A percentile compares a stretch with the other conserved stretches of the same genome.
These are phyloP conservation scores for Puffinus mauretanicus DNA, from an alignment of 2,113 vertebrate species.

Conservation along the genomic window DNA sequence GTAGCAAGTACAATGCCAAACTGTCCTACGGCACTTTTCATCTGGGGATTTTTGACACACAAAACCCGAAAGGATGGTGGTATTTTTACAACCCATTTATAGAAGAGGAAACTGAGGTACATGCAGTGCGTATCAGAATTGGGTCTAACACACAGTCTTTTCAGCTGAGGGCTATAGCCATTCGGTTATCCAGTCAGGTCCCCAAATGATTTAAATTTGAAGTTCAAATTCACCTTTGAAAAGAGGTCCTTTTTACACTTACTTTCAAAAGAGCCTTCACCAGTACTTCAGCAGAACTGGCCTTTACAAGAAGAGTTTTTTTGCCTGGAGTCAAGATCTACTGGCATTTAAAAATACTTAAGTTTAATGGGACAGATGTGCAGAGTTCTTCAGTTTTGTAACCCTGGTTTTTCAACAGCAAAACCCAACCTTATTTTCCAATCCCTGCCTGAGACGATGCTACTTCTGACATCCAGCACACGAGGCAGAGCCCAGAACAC, in stretches of 20 bases:
- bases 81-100: background rate
- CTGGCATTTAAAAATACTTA: background rate
- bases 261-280: background rate
- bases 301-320: background rate
- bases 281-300: background rate
- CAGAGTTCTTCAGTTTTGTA: background rate
- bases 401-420: background rate
- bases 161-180: background rate
- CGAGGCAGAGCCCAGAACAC: fast-evolving
- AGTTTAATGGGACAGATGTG: background rate
- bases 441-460: background rate
- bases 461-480: background rate
- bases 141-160: background rate
- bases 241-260: background rate
- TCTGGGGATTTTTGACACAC: background rate
- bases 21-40: background rate
- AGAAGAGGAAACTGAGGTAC: background rate
- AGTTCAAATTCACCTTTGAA: background rate
- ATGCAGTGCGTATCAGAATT: fast-evolving
- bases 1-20: background rate
- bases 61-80: background rate
- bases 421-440: background rate
- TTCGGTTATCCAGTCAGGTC: background rate
- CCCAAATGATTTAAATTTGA: background rate
- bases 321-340: background rate